These are phyloP conservation scores for Leucoraja erinaceus DNA, from an alignment of 2,113 vertebrate species.

Conservation along the genomic window DNA sequence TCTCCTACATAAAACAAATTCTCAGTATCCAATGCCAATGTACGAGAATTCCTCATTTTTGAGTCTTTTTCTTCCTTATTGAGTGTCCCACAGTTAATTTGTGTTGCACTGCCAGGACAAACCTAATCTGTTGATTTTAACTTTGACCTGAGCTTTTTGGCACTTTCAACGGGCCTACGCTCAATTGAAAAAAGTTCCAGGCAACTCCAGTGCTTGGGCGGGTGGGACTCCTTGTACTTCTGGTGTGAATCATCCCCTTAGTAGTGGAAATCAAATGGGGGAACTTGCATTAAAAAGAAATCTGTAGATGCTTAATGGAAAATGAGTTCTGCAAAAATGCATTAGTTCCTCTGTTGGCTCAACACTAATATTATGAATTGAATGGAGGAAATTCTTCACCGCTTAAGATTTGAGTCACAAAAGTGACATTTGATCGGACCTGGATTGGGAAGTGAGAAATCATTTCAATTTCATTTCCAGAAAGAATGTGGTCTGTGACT, in stretches of 20 bases:
- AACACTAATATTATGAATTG: neutral
- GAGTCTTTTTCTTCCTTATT: neutral
- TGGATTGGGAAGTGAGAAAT: neutral
- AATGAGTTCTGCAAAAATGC: neutral
- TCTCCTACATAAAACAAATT: neutral
- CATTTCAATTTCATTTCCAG: neutral
- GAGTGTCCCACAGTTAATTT: neutral
- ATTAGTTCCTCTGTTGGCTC: neutral
- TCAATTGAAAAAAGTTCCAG: neutral
- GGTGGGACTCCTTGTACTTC: neutral
- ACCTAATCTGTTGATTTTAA: neutral
- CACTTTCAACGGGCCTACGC: neutral
- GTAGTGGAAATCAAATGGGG: neutral
- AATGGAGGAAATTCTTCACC: neutral
- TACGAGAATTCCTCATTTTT: neutral
- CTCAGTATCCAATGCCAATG: neutral
- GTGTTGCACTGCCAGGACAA: neutral
- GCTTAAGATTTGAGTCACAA: neutral
- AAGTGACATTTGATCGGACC: neutral
- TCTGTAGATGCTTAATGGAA: neutral
- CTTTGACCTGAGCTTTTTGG: neutral
- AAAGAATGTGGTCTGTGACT: neutral
- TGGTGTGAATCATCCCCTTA: neutral
- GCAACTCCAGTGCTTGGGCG: neutral
- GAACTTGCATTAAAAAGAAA: neutral